Percentiles rank a stretch among this genome's conserved stretches.
Conservation (phyloP, 1,140 invertebrate genomes). For the Meloidogyne hapla region DNA sequence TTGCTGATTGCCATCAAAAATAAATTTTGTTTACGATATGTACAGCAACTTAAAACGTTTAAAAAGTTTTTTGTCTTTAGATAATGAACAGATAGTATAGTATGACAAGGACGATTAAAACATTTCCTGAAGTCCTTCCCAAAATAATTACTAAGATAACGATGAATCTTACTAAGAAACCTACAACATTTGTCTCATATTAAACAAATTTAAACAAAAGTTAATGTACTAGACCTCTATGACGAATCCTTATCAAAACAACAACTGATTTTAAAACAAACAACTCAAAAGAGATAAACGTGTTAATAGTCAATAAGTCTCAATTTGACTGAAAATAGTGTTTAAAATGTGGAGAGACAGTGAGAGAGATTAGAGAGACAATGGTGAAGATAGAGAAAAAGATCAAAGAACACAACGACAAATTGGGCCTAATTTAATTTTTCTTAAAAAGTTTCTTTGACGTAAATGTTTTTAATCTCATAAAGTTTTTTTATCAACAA, state of each 20-base stretch:
- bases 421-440: conserved; percentile 7
- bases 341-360: not conserved
- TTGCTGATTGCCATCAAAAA: conserved; percentile 26
- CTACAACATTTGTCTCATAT: too few species aligned
- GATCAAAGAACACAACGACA: not conserved
- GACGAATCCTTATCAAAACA: not conserved
- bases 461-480: too few species aligned
- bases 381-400: not conserved
- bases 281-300: not conserved
- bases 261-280: conserved; percentile 1
- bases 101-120: too few species aligned
- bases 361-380: not conserved
- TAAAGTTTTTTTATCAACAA: too few species aligned
- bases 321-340: not conserved
- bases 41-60: not conserved
- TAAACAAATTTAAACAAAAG: too few species aligned
- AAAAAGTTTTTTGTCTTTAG: not conserved
- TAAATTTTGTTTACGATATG: not conserved
- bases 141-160: too few species aligned
- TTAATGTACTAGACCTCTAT: not conserved
- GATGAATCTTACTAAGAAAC: too few species aligned
- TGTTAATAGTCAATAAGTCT: not conserved
- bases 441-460: not conserved
- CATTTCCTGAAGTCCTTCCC: not conserved
- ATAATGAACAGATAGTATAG: too few species aligned